Percentiles rank a stretch among this genome's conserved stretches.
phyloP scores from a whole-genome alignment of 2,888 invertebrate genomes.

The Chrysomela aeneicollis region DNA sequence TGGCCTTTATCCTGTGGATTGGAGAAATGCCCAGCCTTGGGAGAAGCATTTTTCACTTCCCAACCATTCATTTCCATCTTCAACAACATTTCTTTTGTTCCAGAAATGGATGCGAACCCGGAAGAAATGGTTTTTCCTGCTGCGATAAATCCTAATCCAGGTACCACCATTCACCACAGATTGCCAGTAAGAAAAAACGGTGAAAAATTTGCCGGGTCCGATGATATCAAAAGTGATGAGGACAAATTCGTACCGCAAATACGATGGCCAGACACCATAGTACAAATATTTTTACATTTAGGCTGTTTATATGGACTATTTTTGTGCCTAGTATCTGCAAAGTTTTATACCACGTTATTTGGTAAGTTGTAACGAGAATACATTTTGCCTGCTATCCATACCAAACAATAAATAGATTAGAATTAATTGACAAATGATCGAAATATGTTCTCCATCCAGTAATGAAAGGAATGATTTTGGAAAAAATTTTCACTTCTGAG shows the following conservation, averaged over 20 bases:
- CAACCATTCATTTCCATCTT: no score
- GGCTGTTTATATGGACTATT: constrained; percentile 76
- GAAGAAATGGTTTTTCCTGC: constrained; percentile 32
- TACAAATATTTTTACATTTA: constrained; percentile 73
- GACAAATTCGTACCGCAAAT: constrained; percentile 67
- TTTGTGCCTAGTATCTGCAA: constrained; percentile 69
- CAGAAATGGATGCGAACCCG: constrained; percentile 38
- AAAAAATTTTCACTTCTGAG: no score
- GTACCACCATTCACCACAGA: constrained; percentile 29
- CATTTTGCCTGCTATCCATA: no score
- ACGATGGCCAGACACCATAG: constrained; percentile 77
- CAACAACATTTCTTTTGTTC: constrained; percentile 30
- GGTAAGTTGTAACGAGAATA: constrained; percentile 66
- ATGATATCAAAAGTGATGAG: constrained; percentile 14
- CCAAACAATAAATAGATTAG: no score
- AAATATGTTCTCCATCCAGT: no score
- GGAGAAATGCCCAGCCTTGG: no score
- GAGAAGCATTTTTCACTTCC: no score
- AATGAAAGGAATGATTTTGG: no score
- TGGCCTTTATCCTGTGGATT: no score
- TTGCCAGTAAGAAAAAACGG: constrained; percentile 25
- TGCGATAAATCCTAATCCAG: constrained; percentile 20
- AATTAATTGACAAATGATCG: no score
- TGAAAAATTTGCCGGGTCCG: constrained; percentile 29
- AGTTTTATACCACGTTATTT: constrained; percentile 72